Evolutionary conservation across 2,797 vertebrate genomes (phyloP).

Genomic region (Ctenochaetus hawaiiensis): DNA sequence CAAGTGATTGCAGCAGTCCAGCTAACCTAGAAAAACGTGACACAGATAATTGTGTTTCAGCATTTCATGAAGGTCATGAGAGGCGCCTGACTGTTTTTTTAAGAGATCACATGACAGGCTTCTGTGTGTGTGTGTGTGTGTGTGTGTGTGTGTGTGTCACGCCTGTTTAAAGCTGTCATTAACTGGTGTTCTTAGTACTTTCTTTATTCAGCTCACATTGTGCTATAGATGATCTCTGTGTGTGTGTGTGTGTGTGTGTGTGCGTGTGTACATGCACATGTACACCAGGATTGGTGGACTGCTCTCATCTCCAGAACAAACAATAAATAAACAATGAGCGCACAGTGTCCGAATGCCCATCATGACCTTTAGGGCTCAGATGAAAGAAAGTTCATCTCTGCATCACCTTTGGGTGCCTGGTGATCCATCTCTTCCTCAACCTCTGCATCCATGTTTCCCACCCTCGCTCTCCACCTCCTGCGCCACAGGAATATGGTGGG

Average conservation of each 20-base stretch:
- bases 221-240: neutral
- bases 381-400: constrained; percentile 77
- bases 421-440: constrained; percentile 38
- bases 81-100: constrained; percentile 3
- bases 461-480: constrained; percentile 42
- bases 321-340: constrained; percentile 59
- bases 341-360: constrained; percentile 7
- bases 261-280: neutral
- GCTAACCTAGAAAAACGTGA: constrained; percentile 37
- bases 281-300: neutral
- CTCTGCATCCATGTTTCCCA: constrained; percentile 40
- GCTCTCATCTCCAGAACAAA: constrained; percentile 43
- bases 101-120: constrained; percentile 35
- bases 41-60: constrained; percentile 41
- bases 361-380: constrained; percentile 68
- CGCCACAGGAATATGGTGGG: constrained; percentile 78
- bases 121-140: neutral
- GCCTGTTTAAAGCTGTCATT: constrained; percentile 3
- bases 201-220: constrained; percentile 8
- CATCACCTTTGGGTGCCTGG: constrained; percentile 54
- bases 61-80: constrained; percentile 37
- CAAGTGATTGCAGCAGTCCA: neutral
- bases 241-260: neutral
- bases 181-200: constrained; percentile 12
- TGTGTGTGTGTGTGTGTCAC: neutral